A percentile compares a stretch with the other conserved stretches of the same genome.
Conservation (phyloP, 2,888 invertebrate genomes). For the Mythimna loreyi region DNA sequence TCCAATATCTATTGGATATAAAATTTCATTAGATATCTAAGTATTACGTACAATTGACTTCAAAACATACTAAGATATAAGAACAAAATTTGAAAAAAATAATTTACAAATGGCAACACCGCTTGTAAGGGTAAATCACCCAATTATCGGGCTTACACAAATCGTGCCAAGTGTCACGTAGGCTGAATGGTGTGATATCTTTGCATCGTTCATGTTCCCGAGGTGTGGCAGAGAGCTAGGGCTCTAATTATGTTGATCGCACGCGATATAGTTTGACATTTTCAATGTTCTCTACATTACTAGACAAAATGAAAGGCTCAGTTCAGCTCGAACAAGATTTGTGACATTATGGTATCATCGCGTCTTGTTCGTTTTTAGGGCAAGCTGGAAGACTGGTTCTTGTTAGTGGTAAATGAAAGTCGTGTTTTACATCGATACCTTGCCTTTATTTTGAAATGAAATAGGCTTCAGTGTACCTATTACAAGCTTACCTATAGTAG, state of each 20-base stretch:
- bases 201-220: conserved; percentile 66
- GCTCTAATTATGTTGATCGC: conserved; percentile 76
- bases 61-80: background rate
- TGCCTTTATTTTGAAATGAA: conserved; percentile 5
- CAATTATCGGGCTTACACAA: conserved; percentile 62
- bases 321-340: conserved; percentile 50
- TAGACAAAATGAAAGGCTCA: conserved; percentile 53
- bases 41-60: background rate
- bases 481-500: background rate
- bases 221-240: conserved; percentile 68
- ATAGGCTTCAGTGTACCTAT: background rate
- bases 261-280: conserved; percentile 73
- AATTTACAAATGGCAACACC: conserved; percentile 33
- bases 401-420: conserved; percentile 11
- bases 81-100: background rate
- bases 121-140: conserved; percentile 59
- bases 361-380: conserved; percentile 26
- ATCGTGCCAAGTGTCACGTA: conserved; percentile 71
- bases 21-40: background rate
- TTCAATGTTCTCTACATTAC: conserved; percentile 52
- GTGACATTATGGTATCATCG: conserved; percentile 57
- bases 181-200: conserved; percentile 63
- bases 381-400: conserved; percentile 9
- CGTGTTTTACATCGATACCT: conserved; percentile 15
- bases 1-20: background rate